These are phyloP conservation scores for Acanthacorydalis orientalis DNA, from an alignment of 2,888 invertebrate species.

Conservation along the genomic window DNA sequence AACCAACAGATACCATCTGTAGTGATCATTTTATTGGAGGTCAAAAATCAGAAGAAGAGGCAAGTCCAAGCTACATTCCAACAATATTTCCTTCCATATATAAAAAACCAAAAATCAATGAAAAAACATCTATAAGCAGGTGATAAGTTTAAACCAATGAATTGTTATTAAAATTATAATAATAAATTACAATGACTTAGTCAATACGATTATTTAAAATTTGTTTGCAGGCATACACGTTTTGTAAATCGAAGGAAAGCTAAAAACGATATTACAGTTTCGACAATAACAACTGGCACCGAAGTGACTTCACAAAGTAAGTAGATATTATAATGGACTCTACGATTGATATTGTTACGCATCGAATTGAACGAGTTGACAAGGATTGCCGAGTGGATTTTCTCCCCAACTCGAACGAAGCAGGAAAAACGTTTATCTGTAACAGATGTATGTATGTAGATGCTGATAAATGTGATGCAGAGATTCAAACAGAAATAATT, in stretches of 20 bases:
- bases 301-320: no score
- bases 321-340: no score
- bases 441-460: constrained; percentile 7
- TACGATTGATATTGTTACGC: no score
- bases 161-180: no score
- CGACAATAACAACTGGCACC: no score
- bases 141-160: no score
- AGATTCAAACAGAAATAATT: constrained; percentile 9
- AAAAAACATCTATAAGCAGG: constrained; percentile 2
- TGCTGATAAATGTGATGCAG: constrained; percentile 7
- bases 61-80: constrained; percentile 9
- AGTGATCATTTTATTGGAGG: constrained; percentile 10
- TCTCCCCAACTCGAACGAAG: background rate
- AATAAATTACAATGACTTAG: no score
- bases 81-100: constrained; percentile 9
- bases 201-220: no score
- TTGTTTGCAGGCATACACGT: no score
- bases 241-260: no score
- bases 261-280: no score
- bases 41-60: constrained; percentile 9
- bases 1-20: constrained; percentile 8
- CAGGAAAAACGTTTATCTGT: constrained; percentile 8
- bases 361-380: no score
- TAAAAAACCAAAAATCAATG: constrained; percentile 6
- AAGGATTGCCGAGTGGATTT: constrained; percentile 8